Evolutionary conservation across 2,888 invertebrate genomes (phyloP).

Genomic region (Rotaria magnacalcarata): DNA sequence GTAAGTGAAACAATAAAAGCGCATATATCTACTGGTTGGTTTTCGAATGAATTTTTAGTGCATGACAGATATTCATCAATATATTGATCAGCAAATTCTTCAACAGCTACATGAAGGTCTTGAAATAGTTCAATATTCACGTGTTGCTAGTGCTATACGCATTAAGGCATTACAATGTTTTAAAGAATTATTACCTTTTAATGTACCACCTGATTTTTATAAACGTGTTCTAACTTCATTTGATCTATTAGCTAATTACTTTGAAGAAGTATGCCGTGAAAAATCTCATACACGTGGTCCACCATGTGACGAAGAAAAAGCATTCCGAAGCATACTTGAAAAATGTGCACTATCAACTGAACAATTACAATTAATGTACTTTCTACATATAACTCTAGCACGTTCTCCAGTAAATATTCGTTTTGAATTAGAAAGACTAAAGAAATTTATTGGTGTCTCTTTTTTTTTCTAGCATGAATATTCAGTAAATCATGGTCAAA

Average conservation of each 20-base stretch:
- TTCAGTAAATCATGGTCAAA: neutral
- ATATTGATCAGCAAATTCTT: neutral
- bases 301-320: neutral
- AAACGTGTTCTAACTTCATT: neutral
- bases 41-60: neutral
- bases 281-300: neutral
- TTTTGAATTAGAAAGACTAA: neutral
- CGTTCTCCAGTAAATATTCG: neutral
- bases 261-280: neutral
- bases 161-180: neutral
- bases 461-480: neutral
- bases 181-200: neutral
- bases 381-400: neutral
- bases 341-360: neutral
- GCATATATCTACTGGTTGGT: neutral
- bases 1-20: neutral
- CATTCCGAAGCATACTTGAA: neutral
- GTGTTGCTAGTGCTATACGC: conserved; percentile 10
- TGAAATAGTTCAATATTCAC: neutral
- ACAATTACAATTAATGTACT: neutral
- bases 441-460: neutral
- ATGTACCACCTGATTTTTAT: conserved; percentile 2
- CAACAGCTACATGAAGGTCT: neutral
- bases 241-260: neutral
- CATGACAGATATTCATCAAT: neutral